Base-by-base conservation (phyloP, 2,888 invertebrate genomes). In the Balanococcus diminutus region DNA sequence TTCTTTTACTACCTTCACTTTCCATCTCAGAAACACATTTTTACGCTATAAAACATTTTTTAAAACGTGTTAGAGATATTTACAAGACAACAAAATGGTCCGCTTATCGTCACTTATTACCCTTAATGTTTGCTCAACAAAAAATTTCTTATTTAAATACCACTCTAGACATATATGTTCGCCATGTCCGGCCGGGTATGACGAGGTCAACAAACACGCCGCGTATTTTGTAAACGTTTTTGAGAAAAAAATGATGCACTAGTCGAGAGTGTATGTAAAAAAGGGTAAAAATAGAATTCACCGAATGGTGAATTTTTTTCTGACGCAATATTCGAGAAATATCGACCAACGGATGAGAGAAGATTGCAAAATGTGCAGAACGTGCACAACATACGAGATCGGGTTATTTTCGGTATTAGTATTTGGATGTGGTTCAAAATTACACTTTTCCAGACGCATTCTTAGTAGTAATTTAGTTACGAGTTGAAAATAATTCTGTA, bases 361-460 rank as follows among this genome's bases (percentile, higher is more conserved):
- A n/a, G 16, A 11, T 32, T 75, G 36, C 75, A 75, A 75, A 84
- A 84, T 84, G 46, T 46, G 84, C 39, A 25, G 75, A 46, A 75
- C 46, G 84, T 84, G 75, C 42, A 46, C 3, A 32, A 32, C 19
- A 22, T 42, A n/a, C 31, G 19, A 67, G 46, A 75, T 42, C 31
- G 42, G 42, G 36, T 75, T 84, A 84, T 84, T 84, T 84, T 84
- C 28, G 84, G 84, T 42, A 28, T 75, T 36, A 42, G 82, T 61
- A n/a, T 42, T 75, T 84, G 84, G 84, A 72, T 39, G 36, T 6
- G 25, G 19, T 84, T 84, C 84, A 84, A 84, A 84, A 84, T 67
- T 46, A 39, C 25, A 84, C 31, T 75, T 84, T 84, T 84, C 75
- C 75, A 72, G 75, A 84, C 72, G 39, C 75, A 84, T 84, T 84